These are phyloP conservation scores for Erannis defoliaria DNA, from an alignment of 2,888 invertebrate species.

Conservation along the genomic window DNA sequence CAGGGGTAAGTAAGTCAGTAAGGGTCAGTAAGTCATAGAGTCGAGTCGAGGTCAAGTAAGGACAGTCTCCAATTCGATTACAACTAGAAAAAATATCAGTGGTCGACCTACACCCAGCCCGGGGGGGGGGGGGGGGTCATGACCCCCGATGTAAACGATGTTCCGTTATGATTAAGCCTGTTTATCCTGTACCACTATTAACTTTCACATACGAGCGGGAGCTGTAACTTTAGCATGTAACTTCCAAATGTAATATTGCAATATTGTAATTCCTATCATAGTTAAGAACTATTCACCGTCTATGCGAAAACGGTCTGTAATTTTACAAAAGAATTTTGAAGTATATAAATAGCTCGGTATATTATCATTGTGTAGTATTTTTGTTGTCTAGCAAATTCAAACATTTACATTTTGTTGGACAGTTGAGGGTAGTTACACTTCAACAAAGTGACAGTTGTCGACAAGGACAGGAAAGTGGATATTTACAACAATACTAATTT, in stretches of 20 bases:
- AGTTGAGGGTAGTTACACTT: conserved; percentile 36
- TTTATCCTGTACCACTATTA: too few relatives aligned
- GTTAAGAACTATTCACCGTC: not conserved
- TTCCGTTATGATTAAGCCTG: too few relatives aligned
- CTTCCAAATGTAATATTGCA: not conserved
- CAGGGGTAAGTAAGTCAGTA: too few relatives aligned
- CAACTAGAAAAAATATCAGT: too few relatives aligned
- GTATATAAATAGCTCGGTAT: not conserved
- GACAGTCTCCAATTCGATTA: too few relatives aligned
- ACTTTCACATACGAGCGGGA: too few relatives aligned
- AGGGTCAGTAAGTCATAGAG: too few relatives aligned
- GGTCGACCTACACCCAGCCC: too few relatives aligned
- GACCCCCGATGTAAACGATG: too few relatives aligned
- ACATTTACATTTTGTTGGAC: conserved; percentile 28
- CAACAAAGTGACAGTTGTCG: conserved; percentile 30
- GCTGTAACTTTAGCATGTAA: too few relatives aligned
- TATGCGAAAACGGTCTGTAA: not conserved
- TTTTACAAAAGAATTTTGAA: conserved; percentile 3
- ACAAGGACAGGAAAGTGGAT: conserved; percentile 29
- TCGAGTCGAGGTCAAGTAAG: too few relatives aligned
- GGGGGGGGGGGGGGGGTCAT: too few relatives aligned
- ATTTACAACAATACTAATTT: conserved; percentile 30
- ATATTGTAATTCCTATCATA: not conserved
- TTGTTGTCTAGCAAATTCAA: conserved; percentile 21
- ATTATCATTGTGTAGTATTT: not conserved